Evolutionary conservation across 2,113 vertebrate genomes (phyloP), one percentile per base, ranked within the genome.

Genomic region (Petrocephalus microphthalmus): DNA sequence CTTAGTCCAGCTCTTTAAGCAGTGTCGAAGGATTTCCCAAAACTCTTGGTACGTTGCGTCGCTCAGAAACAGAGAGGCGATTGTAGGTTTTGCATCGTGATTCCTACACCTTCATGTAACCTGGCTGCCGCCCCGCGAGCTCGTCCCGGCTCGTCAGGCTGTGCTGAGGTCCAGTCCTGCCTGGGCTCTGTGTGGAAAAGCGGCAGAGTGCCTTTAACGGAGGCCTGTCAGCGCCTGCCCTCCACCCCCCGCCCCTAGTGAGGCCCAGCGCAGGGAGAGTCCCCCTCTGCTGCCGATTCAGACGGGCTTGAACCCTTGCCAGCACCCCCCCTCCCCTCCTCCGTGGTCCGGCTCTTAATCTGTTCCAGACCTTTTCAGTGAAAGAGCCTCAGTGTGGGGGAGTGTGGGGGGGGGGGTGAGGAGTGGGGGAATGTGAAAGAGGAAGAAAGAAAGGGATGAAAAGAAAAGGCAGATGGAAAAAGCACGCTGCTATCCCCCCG

Each of bases 301-400:
- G 97, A 97, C 96, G 96, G 96, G 94, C 96, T 96, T 97, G 97
- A 97, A 94, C 94, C 91, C 91, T 88, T 95, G 97, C 97, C 97
- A 99, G 93, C 92, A 93, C 95, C 96, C 96, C 97, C 96, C 95
- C 97, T 97, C 96, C 96, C 97, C 96, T 95, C 97, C 97, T 96
- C 95, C 97, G 96, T 94, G 95, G 95, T 96, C 88, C 92, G 94
- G 95, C 95, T 97, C 96, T 96, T 98, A 98, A 98, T 99, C 97
- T 98, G 95, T 98, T 98, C 97, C 97, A 98, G 98, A 97, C 96
- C 95, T 96, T 97, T 97, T 96, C 96, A 97, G 95, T 97, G 95
- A 96, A 97, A 96, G 95, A 96, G 94, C 96, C 96, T 94, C 93
- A 96, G 95, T 96, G 95, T 95, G 95, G 94, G 95, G 93, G 94